These are phyloP conservation scores for Phyto melanocephala DNA, from an alignment of 2,888 invertebrate species.

Conservation along the genomic window DNA sequence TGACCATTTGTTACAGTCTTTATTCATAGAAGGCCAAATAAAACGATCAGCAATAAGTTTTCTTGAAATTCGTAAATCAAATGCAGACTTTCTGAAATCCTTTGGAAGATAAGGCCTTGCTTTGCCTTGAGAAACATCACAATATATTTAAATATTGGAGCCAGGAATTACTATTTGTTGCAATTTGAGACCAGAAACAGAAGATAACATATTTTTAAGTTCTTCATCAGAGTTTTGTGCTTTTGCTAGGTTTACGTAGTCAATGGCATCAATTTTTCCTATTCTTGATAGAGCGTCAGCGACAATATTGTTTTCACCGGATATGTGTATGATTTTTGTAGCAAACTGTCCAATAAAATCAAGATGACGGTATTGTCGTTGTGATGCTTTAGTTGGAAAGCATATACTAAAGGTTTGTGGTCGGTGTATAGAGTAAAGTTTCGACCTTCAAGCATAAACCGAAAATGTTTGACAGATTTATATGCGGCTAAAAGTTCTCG, in stretches of 20 bases:
- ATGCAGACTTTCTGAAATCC: not conserved
- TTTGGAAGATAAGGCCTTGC: not conserved
- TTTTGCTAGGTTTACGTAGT: not conserved
- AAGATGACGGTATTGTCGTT: not conserved
- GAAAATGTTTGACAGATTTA: constrained; percentile 48
- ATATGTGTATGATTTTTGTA: no score
- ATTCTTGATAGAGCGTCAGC: no score
- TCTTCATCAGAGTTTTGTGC: no score
- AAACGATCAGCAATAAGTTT: no score
- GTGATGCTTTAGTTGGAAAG: constrained; percentile 41
- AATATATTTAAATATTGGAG: no score
- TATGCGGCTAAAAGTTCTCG: constrained; percentile 38
- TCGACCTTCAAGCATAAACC: constrained; percentile 45
- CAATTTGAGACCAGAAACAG: not conserved
- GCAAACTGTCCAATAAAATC: no score
- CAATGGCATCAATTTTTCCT: no score
- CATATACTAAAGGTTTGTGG: constrained; percentile 31
- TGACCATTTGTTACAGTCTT: no score
- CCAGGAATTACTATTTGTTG: not conserved
- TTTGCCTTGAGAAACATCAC: not conserved
- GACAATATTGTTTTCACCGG: no score
- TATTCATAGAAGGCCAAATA: no score
- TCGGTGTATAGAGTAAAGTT: constrained; percentile 33
- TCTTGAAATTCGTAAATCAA: not conserved
- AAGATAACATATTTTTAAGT: not conserved